Evolutionary conservation across 2,113 vertebrate species (phyloP).

Genomic region (Salvelinus fontinalis): DNA sequence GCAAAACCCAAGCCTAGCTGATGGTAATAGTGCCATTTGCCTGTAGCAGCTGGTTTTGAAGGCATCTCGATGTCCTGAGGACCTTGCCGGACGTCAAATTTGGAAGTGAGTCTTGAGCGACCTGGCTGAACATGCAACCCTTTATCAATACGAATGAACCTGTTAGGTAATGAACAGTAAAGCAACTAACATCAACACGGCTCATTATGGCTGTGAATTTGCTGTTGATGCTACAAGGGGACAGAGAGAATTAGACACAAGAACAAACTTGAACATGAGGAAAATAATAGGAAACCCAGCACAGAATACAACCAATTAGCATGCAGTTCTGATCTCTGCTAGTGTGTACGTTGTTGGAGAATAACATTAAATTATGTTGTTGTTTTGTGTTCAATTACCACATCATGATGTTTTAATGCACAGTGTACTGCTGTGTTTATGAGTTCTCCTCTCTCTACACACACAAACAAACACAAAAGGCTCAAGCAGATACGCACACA

Average conservation of each 20-base stretch:
- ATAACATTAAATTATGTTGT: neutral
- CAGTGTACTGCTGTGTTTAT: neutral
- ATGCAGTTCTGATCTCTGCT: conserved; percentile 6
- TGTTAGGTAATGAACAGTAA: conserved; percentile 1
- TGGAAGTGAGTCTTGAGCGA: too few species aligned
- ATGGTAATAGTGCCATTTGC: too few species aligned
- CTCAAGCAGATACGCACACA: too few species aligned
- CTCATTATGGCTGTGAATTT: too few species aligned
- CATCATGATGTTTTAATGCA: conserved; percentile 4
- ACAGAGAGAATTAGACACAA: neutral
- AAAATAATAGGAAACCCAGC: conserved; percentile 9
- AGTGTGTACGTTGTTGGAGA: neutral
- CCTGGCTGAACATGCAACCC: too few species aligned
- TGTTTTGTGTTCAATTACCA: neutral
- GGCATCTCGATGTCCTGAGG: neutral
- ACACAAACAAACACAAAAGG: too few species aligned
- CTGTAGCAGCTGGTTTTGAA: too few species aligned
- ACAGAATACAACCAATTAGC: conserved; percentile 41
- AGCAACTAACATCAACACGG: neutral
- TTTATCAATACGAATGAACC: neutral
- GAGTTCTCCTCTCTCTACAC: neutral
- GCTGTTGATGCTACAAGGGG: neutral
- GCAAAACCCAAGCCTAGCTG: too few species aligned
- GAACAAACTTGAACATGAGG: too few species aligned
- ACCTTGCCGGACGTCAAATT: too few species aligned